phyloP scores from a whole-genome alignment of 2,888 invertebrate species.

The Macrophya annulata region DNA sequence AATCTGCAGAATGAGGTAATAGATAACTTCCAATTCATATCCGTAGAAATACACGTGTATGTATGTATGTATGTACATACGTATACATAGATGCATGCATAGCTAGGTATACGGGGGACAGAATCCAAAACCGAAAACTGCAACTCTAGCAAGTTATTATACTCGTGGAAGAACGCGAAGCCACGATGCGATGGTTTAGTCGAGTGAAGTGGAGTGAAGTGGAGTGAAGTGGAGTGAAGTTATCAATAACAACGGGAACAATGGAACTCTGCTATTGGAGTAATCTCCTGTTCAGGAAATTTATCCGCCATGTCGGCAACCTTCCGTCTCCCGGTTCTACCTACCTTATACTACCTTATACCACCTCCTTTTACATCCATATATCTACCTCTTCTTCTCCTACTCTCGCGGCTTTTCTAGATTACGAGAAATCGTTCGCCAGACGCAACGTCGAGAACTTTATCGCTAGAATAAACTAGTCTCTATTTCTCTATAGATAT shows the following conservation, averaged over 20 bases:
- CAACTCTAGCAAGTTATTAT: constrained; percentile 28
- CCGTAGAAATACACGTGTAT: background rate
- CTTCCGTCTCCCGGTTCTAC: constrained; percentile 69
- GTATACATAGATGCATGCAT: no score
- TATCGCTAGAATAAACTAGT: constrained; percentile 41
- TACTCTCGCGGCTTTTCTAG: constrained; percentile 37
- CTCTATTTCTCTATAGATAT: background rate
- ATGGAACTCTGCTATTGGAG: constrained; percentile 69
- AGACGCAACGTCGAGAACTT: constrained; percentile 33
- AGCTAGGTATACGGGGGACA: background rate
- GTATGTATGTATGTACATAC: background rate
- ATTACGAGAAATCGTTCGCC: constrained; percentile 40
- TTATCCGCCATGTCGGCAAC: constrained; percentile 72
- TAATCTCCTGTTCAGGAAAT: constrained; percentile 76
- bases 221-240: constrained; percentile 59
- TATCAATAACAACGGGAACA: constrained; percentile 68
- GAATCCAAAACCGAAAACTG: constrained; percentile 51
- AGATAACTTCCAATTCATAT: background rate
- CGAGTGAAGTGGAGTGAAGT: constrained; percentile 53
- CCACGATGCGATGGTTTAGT: constrained; percentile 44
- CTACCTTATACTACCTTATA: constrained; percentile 51
- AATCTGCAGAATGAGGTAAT: background rate
- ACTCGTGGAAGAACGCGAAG: constrained; percentile 7
- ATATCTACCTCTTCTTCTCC: background rate
- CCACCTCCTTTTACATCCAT: background rate